These are phyloP conservation scores for Cecropterus lyciades DNA, from an alignment of 1,140 invertebrate species.

Conservation along the genomic window DNA sequence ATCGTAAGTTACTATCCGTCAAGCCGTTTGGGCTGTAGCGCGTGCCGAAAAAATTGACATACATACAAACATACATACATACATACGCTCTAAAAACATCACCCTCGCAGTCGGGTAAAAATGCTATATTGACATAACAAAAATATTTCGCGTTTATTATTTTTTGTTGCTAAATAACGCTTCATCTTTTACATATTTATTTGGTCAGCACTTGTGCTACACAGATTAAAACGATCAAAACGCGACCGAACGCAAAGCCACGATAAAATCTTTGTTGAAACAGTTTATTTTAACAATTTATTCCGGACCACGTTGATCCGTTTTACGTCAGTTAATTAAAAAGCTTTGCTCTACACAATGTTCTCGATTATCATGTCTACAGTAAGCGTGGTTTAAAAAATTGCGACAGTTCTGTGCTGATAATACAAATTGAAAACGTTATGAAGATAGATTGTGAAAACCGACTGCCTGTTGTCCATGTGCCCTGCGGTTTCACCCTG, in stretches of 20 bases:
- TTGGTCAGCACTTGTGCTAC: neutral
- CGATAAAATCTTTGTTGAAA: constrained; percentile 8
- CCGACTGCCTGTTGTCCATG: no score
- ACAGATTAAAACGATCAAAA: neutral
- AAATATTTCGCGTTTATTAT: no score
- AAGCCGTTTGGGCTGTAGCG: no score
- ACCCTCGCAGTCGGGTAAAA: no score
- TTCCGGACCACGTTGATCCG: constrained; percentile 2
- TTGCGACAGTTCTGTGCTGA: neutral
- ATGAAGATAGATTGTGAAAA: no score
- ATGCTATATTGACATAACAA: no score
- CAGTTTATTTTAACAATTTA: constrained; percentile 7
- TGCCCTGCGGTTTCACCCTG: no score
- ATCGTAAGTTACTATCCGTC: no score
- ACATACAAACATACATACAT: no score
- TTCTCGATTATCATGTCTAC: neutral
- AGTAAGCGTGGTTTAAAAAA: neutral
- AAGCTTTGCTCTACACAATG: neutral
- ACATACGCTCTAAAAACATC: no score
- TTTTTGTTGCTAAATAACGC: no score
- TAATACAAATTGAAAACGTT: neutral
- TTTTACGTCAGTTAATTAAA: constrained; percentile 8
- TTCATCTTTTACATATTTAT: neutral
- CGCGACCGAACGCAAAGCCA: neutral
- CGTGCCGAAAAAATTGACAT: no score